Base-by-base conservation (phyloP, 23 tunicate species). In the Oikopleura dioica region DNA sequence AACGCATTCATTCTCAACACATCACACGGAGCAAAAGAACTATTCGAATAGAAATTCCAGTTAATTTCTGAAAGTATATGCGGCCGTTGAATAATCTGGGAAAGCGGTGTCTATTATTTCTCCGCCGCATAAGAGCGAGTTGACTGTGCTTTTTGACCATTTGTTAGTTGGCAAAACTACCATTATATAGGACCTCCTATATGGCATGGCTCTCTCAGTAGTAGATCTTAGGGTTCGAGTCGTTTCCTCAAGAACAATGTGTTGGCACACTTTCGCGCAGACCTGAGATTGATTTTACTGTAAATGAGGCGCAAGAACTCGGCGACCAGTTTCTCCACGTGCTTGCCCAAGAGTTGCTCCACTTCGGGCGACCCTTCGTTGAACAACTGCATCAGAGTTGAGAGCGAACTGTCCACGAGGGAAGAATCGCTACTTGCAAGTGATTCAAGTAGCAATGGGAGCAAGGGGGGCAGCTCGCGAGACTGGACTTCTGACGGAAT, bases 401-500 rank as follows among this genome's bases (percentile, higher is more conserved):
- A 16, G 4, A 63, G 33, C 4, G 72, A 23, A 24, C 30, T 12
- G 72, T 63, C 33, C 4, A 63, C 72, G 4, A 63, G 33, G 2
- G 30, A 23, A 28, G 16, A 23, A 12, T 63, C 72, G 29, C 30
- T 63, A 21, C 30, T 12, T 23, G 72, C 16, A 2, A 63, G 33
- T 31, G 72, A 23, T 63, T 63, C 72, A 5, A 63, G 2, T 28
- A 63, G 26, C 33, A 63, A 28, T 2, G 72, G 72, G 2, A 63
- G 33, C 2, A 63, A 31, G 29, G 72, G 72, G 5, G 72, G 72
- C 72, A 63, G 26, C 33, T 63, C 72, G 2, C 72, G 72, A 2
- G 72, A 63, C 26, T 63, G 72, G 26, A 63, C 72, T 63, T 63
- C 72, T 12, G 30, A 12, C 33, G 72, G 72, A 2, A 63, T 31